Evolutionary conservation across 1,140 invertebrate genomes (phyloP).

Genomic region (Orussus abietinus): DNA sequence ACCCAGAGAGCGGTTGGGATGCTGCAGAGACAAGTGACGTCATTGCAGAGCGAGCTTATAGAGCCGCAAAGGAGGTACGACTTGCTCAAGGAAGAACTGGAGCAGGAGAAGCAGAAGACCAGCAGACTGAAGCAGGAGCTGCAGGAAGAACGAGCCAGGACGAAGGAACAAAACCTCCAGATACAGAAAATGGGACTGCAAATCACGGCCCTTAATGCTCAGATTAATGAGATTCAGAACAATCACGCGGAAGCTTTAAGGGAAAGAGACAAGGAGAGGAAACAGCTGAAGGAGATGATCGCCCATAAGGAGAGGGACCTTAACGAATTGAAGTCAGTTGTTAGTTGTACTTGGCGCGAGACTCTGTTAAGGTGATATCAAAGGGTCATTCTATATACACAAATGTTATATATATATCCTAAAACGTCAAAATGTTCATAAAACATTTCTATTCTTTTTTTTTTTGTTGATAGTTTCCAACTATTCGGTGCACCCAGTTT

Average conservation of each 20-base stretch:
- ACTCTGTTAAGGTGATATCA: too few relatives aligned
- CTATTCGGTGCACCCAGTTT: too few relatives aligned
- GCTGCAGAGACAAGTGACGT: conserved; percentile 30
- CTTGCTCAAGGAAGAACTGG: conserved; percentile 37
- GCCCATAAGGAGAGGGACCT: conserved; percentile 37
- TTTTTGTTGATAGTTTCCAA: too few relatives aligned
- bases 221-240: conserved; percentile 37
- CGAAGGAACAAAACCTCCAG: conserved; percentile 34
- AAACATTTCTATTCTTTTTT: background rate
- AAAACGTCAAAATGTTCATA: too few relatives aligned
- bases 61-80: conserved; percentile 43
- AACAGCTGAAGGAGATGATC: conserved; percentile 30
- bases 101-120: conserved; percentile 31
- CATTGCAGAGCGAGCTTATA: conserved; percentile 34
- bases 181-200: conserved; percentile 33
- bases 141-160: conserved; percentile 25
- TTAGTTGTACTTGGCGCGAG: too few relatives aligned
- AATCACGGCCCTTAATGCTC: conserved; percentile 29
- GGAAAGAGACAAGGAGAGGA: conserved; percentile 32
- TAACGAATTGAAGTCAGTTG: conserved; percentile 35
- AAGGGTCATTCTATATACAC: too few relatives aligned
- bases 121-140: conserved; percentile 32
- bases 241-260: conserved; percentile 28
- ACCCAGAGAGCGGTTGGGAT: conserved; percentile 29
- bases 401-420: too few relatives aligned